phyloP scores from a whole-genome alignment of 2,888 invertebrate species.

The Melieria omissa region DNA sequence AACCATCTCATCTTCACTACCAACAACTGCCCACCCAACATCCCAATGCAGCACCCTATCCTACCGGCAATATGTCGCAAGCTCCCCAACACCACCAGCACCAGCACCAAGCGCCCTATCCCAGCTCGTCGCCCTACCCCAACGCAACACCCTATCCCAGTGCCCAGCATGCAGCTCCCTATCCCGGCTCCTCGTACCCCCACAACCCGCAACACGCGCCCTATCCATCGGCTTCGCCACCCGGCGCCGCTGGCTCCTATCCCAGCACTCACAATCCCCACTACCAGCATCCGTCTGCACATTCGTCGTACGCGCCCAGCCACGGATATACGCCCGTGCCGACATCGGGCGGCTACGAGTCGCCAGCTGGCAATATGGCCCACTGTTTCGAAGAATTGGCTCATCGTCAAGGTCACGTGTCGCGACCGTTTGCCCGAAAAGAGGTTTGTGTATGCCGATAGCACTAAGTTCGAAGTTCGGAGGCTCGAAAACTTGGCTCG shows the following conservation, averaged over 20 bases:
- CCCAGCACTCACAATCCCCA: conserved; percentile 45
- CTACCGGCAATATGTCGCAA: conserved; percentile 25
- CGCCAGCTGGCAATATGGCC: conserved; percentile 53
- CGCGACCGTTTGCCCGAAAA: conserved; percentile 52
- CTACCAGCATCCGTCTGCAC: conserved; percentile 41
- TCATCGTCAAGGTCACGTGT: conserved; percentile 49
- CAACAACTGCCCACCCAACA: conserved; percentile 42
- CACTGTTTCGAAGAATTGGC: conserved; percentile 57
- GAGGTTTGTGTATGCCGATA: conserved; percentile 59
- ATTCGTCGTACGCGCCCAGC: conserved; percentile 49
- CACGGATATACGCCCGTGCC: conserved; percentile 54
- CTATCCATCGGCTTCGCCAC: conserved; percentile 39
- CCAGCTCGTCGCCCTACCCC: conserved; percentile 41
- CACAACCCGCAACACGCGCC: conserved; percentile 46
- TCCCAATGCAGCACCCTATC: conserved; percentile 45
- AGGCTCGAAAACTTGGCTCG: no score
- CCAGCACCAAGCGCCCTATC: conserved; percentile 25
- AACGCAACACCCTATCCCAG: conserved; percentile 32
- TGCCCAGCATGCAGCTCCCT: conserved; percentile 43
- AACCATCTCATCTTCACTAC: conserved; percentile 44
- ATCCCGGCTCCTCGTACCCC: conserved; percentile 52
- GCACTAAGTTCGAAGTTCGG: no score
- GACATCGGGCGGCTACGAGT: conserved; percentile 48
- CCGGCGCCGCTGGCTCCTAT: conserved; percentile 35
- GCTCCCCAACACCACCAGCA: conserved; percentile 38